Evolutionary conservation across 1,140 invertebrate species (phyloP), one percentile per base, ranked within the genome.

Genomic region (Solenopsis fugax): DNA sequence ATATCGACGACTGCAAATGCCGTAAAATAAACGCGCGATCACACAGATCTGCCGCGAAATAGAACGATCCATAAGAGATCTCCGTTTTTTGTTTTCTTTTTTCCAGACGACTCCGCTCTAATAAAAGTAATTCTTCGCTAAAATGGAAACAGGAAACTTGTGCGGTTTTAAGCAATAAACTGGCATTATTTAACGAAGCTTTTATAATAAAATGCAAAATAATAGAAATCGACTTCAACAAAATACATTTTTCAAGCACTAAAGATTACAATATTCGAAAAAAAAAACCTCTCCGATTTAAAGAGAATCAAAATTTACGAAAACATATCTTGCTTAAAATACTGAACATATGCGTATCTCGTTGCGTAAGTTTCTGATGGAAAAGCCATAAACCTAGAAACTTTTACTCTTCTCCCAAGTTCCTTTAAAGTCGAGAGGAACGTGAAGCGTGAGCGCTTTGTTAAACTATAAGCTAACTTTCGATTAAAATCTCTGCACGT

Each of bases 381-480:
- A 86, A 88, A 91, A 91, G 88, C 78, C 64, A 90, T 86, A 81
- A 85, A 65, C 82, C 72, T 75, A 62, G 64, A 62, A 91, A 91
- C 71, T 91, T 90, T 76, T 71, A 56, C 64, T 75, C 58, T 62
- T 60, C 21, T 29, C 2, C 41, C 64, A 64, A 41, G 67, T 89
- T 87, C 65, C 87, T 88, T 91, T 86, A 71, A 88, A 87, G 76
- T 73, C 86, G 71, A 56, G 62, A 80, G 87, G 58, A 87, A 84
- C 80, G 54, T 21, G 69, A 84, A 84, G 81, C 62, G 62, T 60
- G 72, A n/a, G 29, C 29, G 88, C 87, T 91, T 92, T 88, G 90
- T 87, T 89, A 86, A 89, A 88, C 88, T 88, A 16, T 65, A 87
- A 91, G 88, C 88, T 81, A 90, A 89, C 87, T 93, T 91, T 87